These are phyloP conservation scores for Torymus tubicola DNA, from an alignment of 2,888 invertebrate species.

Conservation along the genomic window DNA sequence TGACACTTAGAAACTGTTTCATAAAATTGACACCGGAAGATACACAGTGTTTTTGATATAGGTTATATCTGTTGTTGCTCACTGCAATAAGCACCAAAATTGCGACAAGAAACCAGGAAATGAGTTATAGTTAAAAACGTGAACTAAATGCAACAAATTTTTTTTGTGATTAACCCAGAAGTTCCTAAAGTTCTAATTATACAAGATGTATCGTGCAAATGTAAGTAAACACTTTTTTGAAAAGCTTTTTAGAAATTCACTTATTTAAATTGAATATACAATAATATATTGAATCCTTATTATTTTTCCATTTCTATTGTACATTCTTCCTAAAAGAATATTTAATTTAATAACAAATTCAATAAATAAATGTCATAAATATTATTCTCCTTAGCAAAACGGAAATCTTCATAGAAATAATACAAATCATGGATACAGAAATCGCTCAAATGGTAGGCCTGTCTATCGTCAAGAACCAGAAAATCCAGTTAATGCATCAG, in stretches of 20 bases:
- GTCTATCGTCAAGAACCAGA: conserved; percentile 35
- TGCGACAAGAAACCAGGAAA: too few relatives aligned
- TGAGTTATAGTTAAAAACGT: too few relatives aligned
- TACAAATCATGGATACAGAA: conserved; percentile 22
- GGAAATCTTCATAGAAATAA: conserved; percentile 43
- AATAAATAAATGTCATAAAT: too few relatives aligned
- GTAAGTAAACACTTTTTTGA: conserved; percentile 5
- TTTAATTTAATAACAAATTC: neutral
- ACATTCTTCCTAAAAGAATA: conserved; percentile 1
- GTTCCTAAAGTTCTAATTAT: neutral
- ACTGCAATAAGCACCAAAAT: too few relatives aligned
- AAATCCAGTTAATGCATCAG: conserved; percentile 24
- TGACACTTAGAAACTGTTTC: too few relatives aligned
- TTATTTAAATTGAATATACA: too few relatives aligned
- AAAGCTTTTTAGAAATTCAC: too few relatives aligned
- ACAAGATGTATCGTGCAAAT: conserved; percentile 30
- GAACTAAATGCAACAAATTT: too few relatives aligned
- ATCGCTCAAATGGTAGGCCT: conserved; percentile 34
- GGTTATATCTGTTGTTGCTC: too few relatives aligned
- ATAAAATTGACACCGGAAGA: too few relatives aligned
- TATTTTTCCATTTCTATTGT: neutral
- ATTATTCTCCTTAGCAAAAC: conserved; percentile 37
- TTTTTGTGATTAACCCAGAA: too few relatives aligned
- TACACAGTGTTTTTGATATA: too few relatives aligned
- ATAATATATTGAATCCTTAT: neutral